Conservation (phyloP, 2,888 invertebrate species). For the Apotomis turbidana region DNA sequence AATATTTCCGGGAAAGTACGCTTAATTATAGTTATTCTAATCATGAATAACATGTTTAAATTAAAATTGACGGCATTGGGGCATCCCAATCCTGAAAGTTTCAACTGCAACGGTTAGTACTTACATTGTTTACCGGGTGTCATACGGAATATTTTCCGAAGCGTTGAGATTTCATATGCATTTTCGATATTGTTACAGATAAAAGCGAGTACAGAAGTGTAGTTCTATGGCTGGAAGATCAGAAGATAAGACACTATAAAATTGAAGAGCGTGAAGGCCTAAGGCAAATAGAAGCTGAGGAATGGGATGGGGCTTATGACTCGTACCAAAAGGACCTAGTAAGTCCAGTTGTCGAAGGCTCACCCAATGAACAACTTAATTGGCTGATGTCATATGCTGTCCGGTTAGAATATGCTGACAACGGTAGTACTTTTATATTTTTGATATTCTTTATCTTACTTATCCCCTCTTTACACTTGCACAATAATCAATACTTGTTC, state of each 20-base stretch:
- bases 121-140: slow-evolving; percentile 14
- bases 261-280: slow-evolving; percentile 91
- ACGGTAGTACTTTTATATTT: slow-evolving; percentile 79
- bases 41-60: slow-evolving; percentile 87
- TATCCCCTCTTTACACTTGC: not conserved
- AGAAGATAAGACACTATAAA: slow-evolving; percentile 94
- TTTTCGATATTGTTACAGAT: slow-evolving; percentile 82
- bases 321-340: slow-evolving; percentile 90
- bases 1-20: slow-evolving; percentile 11
- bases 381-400: slow-evolving; percentile 95
- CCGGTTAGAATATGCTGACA: slow-evolving; percentile 91
- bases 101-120: slow-evolving; percentile 87
- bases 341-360: slow-evolving; percentile 86
- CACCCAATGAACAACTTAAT: slow-evolving; percentile 88
- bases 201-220: slow-evolving; percentile 90
- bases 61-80: slow-evolving; percentile 90
- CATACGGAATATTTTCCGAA: slow-evolving; percentile 23
- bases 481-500: slow-evolving; percentile 33
- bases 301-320: slow-evolving; percentile 89
- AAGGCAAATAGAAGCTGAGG: slow-evolving; percentile 86
- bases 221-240: slow-evolving; percentile 96
- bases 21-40: slow-evolving; percentile 23
- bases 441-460: not conserved
- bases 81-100: slow-evolving; percentile 88
- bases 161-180: not conserved